Evolutionary conservation across 1,140 invertebrate genomes (phyloP), one percentile per base, ranked within the genome.

Genomic region (Macrotrachela quadricornifera): DNA sequence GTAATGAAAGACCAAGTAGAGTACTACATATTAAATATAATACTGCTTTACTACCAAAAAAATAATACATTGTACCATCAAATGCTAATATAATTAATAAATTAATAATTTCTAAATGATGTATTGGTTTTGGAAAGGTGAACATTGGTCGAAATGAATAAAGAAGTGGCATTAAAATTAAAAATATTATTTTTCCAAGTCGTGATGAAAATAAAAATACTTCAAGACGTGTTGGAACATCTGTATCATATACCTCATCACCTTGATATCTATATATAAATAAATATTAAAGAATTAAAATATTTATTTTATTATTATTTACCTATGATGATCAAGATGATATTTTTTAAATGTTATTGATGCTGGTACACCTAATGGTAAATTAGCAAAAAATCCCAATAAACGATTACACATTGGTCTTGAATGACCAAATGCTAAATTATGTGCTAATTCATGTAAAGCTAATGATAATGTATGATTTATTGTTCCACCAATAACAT

Each of bases 281-380:
- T 45, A 10, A 8, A 14, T n/a, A 10, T 45, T 45, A 17, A 45
- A 10, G 8, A 17, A n/a, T n/a, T n/a, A n/a, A n/a, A n/a, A n/a
- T n/a, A n/a, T n/a, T n/a, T n/a, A n/a, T n/a, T n/a, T n/a, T 14
- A 36, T 30, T n/a, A n/a, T 43, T 15, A 46, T n/a, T 45, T 17
- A 52, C 54, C 69, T 61, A 69, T 99, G 92, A 71, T 99, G 92
- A 63, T 96, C 88, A 46, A 97, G 68, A 70, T 99, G 92, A 71
- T 97, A 99, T 64, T 91, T 91, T 67, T 87, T 90, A 68, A 99
- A 99, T 59, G 87, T 85, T 55, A 95, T 79, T 0, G 88, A 87
- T 64, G 94, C 80, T 2, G 92, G 92, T 58, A 97, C 46, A 17
- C 83, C 87, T 60, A 97, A 83, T 1, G 91, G 90, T 36, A 97